Evolutionary conservation across 2,797 vertebrate genomes (phyloP).

Genomic region (Discoglossus pictus): DNA sequence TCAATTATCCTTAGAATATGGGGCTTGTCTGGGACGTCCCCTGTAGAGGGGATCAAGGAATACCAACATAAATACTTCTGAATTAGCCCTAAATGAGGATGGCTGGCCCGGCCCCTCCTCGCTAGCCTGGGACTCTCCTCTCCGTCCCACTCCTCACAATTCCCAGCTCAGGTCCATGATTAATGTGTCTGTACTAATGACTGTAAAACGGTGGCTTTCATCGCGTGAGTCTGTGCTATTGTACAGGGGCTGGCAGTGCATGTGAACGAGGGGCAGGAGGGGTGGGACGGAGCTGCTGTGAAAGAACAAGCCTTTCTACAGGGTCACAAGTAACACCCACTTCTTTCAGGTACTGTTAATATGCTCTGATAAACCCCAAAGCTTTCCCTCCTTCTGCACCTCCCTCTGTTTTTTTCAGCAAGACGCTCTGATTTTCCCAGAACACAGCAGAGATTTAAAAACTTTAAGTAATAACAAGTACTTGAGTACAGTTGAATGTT

Average conservation of each 20-base stretch:
- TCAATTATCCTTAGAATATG: too few relatives aligned
- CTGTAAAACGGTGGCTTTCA: conserved; percentile 69
- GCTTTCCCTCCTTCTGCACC: conserved; percentile 58
- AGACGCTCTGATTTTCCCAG: conserved; percentile 11
- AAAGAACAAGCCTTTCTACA: conserved; percentile 68
- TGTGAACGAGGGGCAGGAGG: conserved; percentile 67
- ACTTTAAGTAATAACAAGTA: too few relatives aligned
- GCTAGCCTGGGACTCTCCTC: background rate
- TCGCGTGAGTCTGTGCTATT: conserved; percentile 70
- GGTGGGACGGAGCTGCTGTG: conserved; percentile 61
- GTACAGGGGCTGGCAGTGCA: conserved; percentile 67
- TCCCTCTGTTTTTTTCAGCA: conserved; percentile 35
- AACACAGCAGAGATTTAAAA: too few relatives aligned
- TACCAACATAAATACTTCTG: too few relatives aligned
- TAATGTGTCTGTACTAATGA: conserved; percentile 79
- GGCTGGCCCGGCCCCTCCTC: background rate
- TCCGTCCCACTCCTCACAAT: conserved; percentile 50
- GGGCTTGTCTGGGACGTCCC: too few relatives aligned
- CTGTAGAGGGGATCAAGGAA: too few relatives aligned
- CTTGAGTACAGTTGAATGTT: too few relatives aligned
- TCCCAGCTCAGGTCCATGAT: conserved; percentile 69
- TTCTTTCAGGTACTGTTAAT: conserved; percentile 76
- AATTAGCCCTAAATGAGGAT: too few relatives aligned
- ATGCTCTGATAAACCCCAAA: conserved; percentile 76
- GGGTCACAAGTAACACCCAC: conserved; percentile 73